Conservation (phyloP, 2,888 invertebrate genomes). For the Lepidochrysops patricia region DNA sequence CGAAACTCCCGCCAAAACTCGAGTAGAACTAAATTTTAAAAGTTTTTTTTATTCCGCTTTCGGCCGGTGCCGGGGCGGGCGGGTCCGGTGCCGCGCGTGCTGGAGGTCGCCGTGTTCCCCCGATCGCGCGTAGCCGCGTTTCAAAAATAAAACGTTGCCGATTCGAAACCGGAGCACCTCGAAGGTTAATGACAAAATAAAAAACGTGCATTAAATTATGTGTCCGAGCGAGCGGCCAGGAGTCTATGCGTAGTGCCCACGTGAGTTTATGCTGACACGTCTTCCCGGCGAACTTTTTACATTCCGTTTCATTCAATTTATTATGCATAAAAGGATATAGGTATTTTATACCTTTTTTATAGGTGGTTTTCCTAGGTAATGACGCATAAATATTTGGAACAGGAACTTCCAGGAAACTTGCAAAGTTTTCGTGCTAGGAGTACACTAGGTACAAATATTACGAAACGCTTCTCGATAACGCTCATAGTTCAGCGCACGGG, state of each 20-base stretch:
- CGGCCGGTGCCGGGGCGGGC: slow-evolving; percentile 17
- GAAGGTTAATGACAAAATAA: slow-evolving; percentile 73
- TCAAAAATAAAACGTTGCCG: slow-evolving; percentile 69
- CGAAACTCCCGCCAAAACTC: slow-evolving; percentile 41
- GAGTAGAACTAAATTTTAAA: slow-evolving; percentile 27
- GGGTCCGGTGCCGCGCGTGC: slow-evolving; percentile 29
- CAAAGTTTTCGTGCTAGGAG: background rate
- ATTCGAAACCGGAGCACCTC: slow-evolving; percentile 68
- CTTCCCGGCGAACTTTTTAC: background rate
- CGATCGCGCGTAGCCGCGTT: slow-evolving; percentile 61
- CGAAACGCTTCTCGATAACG: slow-evolving; percentile 26
- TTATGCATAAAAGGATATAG: background rate
- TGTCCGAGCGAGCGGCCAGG: slow-evolving; percentile 44
- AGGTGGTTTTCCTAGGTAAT: background rate
- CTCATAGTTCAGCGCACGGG: slow-evolving; percentile 37
- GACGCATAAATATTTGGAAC: background rate
- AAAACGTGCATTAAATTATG: slow-evolving; percentile 63
- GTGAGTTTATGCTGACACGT: slow-evolving; percentile 36
- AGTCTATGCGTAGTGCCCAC: slow-evolving; percentile 38
- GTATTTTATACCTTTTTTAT: background rate
- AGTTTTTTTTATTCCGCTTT: slow-evolving; percentile 20
- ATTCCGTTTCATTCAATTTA: background rate
- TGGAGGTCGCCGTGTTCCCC: slow-evolving; percentile 31
- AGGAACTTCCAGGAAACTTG: background rate
- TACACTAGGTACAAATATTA: slow-evolving; percentile 27